Percentiles rank a stretch among this genome's conserved stretches.
Conservation (phyloP, 1,140 invertebrate species). For the Laupala kohalensis region DNA sequence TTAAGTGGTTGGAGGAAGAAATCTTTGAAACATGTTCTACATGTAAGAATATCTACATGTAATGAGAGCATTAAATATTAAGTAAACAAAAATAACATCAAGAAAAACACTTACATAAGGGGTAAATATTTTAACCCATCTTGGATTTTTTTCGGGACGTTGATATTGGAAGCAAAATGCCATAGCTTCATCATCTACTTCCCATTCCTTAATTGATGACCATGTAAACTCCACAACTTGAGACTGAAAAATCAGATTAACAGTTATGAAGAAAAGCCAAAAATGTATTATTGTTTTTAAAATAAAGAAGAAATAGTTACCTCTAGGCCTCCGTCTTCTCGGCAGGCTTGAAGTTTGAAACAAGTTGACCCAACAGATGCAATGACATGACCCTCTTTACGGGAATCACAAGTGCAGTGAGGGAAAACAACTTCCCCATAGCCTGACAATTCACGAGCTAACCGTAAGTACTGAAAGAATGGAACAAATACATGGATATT, state of each 20-base stretch:
- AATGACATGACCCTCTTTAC: constrained; percentile 83
- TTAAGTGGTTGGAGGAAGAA: too few relatives aligned
- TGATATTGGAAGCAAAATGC: constrained; percentile 79
- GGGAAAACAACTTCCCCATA: constrained; percentile 89
- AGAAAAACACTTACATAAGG: constrained; percentile 66
- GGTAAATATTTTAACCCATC: constrained; percentile 79
- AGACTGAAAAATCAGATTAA: constrained; percentile 28
- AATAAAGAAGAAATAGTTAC: constrained; percentile 29
- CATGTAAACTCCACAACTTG: constrained; percentile 77
- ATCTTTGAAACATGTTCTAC: too few relatives aligned
- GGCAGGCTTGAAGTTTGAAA: constrained; percentile 77
- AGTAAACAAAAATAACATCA: constrained; percentile 1
- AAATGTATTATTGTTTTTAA: constrained; percentile 12
- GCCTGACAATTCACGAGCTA: constrained; percentile 73
- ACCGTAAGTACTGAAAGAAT: constrained; percentile 66
- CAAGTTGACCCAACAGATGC: constrained; percentile 56
- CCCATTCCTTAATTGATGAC: constrained; percentile 68
- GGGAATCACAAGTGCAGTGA: constrained; percentile 85
- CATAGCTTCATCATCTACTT: constrained; percentile 81
- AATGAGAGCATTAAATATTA: neutral
- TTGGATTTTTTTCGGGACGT: constrained; percentile 62
- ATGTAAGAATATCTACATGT: neutral
- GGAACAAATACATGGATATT: too few relatives aligned
- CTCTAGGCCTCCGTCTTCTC: constrained; percentile 72
- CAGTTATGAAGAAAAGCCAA: too few relatives aligned